Conservation (phyloP, 2,888 invertebrate species). For the Hypomecis punctinalis region DNA sequence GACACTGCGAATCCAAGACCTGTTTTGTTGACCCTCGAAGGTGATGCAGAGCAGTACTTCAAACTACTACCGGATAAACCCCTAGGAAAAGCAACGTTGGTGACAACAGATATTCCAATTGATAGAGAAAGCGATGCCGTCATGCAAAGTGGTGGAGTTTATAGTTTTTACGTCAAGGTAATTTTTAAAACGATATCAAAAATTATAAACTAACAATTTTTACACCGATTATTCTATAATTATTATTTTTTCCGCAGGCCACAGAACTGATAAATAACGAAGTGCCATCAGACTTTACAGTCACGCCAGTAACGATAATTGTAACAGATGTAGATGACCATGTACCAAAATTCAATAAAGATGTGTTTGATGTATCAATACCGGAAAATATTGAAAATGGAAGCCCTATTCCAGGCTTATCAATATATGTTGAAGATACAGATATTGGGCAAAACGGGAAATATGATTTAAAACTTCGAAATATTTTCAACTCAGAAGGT, state of each 20-base stretch:
- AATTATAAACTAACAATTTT: too few species aligned
- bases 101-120: constrained; percentile 87
- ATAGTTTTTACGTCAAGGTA: constrained; percentile 88
- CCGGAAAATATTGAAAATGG: constrained; percentile 91
- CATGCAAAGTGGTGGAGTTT: constrained; percentile 91
- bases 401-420: constrained; percentile 89
- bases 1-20: constrained; percentile 90
- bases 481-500: constrained; percentile 84
- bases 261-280: constrained; percentile 90
- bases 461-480: constrained; percentile 86
- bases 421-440: constrained; percentile 89
- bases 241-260: constrained; percentile 75
- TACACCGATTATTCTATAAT: not conserved
- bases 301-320: constrained; percentile 90
- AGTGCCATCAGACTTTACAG: constrained; percentile 88
- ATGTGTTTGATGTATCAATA: constrained; percentile 88
- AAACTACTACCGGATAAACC: constrained; percentile 83
- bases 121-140: constrained; percentile 91
- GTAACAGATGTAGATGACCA: constrained; percentile 93
- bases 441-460: constrained; percentile 91
- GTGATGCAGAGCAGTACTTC: constrained; percentile 89
- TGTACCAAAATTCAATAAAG: constrained; percentile 88
- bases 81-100: constrained; percentile 84
- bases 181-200: not conserved
- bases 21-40: constrained; percentile 88